Evolutionary conservation across 2,113 vertebrate genomes (phyloP), one percentile per base, ranked within the genome.

Genomic region (Nematolebias whitei): DNA sequence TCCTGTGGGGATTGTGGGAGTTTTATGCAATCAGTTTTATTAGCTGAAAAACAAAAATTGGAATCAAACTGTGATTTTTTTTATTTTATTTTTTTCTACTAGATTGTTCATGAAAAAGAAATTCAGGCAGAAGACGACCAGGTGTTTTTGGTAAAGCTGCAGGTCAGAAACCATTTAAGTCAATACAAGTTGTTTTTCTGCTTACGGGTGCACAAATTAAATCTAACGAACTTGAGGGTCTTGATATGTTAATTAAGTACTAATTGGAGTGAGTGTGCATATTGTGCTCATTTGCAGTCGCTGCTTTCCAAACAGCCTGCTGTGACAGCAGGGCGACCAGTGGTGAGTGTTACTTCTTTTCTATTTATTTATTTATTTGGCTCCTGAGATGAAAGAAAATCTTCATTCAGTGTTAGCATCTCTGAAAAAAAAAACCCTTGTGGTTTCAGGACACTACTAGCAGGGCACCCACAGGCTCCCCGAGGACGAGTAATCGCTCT

Each of bases 81-180:
- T 4, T 4, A 29, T 16, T 43, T 47, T 23, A n/a, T n/a, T n/a
- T n/a, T n/a, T n/a, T 84, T 66, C 44, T 91, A 90, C 49, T 90
- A 99, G 98, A 96, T 99, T 92, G 98, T 99, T 51, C 96, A 99
- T 19, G 98, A 99, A 87, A 99, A 99, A 87, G 98, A 99, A 88
- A 95, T 99, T 47, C 92, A 97, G 82, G 95, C 97, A 63, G 98
- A 99, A 92, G 98, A 99, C 76, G 98, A 99, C 84, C 98, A 99
- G 86, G 96, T 98, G 54, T 99, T 99, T 91, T 95, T 99, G 71
- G 93, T 96, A 84, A 99, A 98, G 90, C 93, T 96, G 73, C 98
- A 99, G 96, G 98, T 98, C 92, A 69, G 78, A 43, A 66, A 74
- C 57, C 43, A 39, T 76, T 35, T 44, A 5, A 63, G 11, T 63